These are phyloP conservation scores for Liopterus haemorrhoidalis DNA, from an alignment of 2,888 invertebrate genomes.

Conservation along the genomic window DNA sequence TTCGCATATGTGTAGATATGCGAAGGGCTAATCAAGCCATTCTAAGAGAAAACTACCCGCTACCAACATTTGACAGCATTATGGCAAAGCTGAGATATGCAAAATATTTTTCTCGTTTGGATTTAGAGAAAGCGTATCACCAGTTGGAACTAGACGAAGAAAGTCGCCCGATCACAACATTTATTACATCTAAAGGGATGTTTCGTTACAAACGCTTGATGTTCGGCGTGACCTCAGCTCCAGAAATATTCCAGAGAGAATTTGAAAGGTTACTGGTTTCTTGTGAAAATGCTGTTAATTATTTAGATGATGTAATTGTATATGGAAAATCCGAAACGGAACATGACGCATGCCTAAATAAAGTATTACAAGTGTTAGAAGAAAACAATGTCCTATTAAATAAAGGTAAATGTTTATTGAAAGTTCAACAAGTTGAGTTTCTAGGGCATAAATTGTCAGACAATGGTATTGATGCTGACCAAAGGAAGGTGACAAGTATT, in stretches of 20 bases:
- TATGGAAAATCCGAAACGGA: conserved; percentile 33
- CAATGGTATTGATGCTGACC: neutral
- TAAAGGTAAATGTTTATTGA: conserved; percentile 31
- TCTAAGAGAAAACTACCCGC: conserved; percentile 31
- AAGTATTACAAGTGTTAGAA: conserved; percentile 30
- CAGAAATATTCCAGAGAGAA: conserved; percentile 34
- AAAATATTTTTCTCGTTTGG: conserved; percentile 30
- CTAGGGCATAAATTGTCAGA: conserved; percentile 30
- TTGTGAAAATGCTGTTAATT: conserved; percentile 35
- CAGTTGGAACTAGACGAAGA: no score
- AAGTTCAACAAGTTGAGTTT: conserved; percentile 29
- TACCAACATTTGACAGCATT: conserved; percentile 33
- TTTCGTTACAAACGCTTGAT: conserved; percentile 38
- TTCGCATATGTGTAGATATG: conserved; percentile 40
- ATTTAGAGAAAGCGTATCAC: conserved; percentile 34
- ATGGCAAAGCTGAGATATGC: conserved; percentile 28
- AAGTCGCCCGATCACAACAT: no score
- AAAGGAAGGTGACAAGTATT: neutral
- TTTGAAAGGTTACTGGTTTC: conserved; percentile 34
- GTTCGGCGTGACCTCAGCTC: conserved; percentile 40
- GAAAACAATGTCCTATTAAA: conserved; percentile 34
- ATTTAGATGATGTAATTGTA: conserved; percentile 35
- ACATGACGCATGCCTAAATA: conserved; percentile 33
- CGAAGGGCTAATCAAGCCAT: conserved; percentile 38
- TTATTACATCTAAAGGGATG: conserved; percentile 30